These are phyloP conservation scores for Crossocerus cetratus DNA, from an alignment of 2,888 invertebrate genomes.

Conservation along the genomic window DNA sequence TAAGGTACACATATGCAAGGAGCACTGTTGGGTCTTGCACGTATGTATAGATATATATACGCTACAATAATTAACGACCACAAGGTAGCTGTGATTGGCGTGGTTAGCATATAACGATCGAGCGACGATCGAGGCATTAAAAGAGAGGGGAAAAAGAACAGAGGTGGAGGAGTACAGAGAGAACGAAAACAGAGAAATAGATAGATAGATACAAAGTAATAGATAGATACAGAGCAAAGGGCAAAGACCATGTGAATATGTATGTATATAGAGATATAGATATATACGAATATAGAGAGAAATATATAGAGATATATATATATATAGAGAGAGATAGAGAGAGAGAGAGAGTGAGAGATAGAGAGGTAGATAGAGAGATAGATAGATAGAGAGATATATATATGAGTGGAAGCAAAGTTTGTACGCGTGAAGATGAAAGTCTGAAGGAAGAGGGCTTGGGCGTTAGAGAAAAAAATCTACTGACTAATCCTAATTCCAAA, in stretches of 20 bases:
- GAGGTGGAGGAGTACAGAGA: neutral
- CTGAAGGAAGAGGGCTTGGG: conserved; percentile 29
- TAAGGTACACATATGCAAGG: conserved; percentile 37
- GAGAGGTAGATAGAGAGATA: conserved; percentile 11
- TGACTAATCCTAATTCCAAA: conserved; percentile 73
- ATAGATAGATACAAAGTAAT: conserved; percentile 36
- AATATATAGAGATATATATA: conserved; percentile 17
- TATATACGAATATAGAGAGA: conserved; percentile 9
- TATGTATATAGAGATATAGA: conserved; percentile 12
- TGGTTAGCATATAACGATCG: conserved; percentile 28
- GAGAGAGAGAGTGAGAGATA: conserved; percentile 18
- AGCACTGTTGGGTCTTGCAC: neutral
- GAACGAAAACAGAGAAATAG: conserved; percentile 17
- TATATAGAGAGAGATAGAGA: conserved; percentile 22
- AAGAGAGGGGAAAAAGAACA: conserved; percentile 15
- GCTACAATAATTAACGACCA: conserved; percentile 24
- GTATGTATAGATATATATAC: conserved; percentile 36
- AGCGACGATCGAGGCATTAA: conserved; percentile 34
- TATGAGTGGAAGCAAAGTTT: conserved; percentile 24
- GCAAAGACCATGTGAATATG: conserved; percentile 4
- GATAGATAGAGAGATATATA: conserved; percentile 15
- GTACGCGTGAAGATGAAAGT: conserved; percentile 42
- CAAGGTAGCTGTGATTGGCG: neutral
- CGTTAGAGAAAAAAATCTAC: conserved; percentile 69
- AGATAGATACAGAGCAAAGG: conserved; percentile 18